Percentiles rank a stretch among this genome's conserved stretches.
Conservation (phyloP, 2,888 invertebrate species). For the Microctonus aethiopoides region DNA sequence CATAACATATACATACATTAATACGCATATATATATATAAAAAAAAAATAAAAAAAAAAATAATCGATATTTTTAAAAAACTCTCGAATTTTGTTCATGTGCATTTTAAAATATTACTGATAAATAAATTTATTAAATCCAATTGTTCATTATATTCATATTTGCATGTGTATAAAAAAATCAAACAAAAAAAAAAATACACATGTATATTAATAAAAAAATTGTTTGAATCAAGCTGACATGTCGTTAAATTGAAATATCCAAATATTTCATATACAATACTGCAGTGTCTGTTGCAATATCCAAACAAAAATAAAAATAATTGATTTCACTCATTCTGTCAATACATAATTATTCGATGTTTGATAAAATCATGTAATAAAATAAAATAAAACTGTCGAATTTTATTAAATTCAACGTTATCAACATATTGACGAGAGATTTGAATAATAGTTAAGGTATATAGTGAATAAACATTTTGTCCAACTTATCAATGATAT, state of each 20-base stretch:
- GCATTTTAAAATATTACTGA: background rate
- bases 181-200: too few species aligned
- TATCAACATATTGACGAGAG: too few species aligned
- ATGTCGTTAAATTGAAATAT: background rate
- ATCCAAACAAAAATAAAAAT: background rate
- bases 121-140: too few species aligned
- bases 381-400: too few species aligned
- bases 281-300: background rate
- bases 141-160: background rate
- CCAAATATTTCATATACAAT: background rate
- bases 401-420: too few species aligned
- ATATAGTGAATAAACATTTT: background rate
- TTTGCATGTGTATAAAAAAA: background rate
- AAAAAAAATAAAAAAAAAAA: background rate
- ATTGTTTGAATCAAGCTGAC: background rate
- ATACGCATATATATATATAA: too few species aligned
- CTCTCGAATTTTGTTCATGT: background rate
- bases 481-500: background rate
- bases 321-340: background rate
- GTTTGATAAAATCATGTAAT: too few species aligned
- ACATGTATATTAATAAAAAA: background rate
- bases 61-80: background rate
- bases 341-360: too few species aligned
- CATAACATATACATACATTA: background rate
- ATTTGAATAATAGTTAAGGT: too few species aligned